phyloP scores from a whole-genome alignment of 2,113 vertebrate species.

The Hypomesus transpacificus region DNA sequence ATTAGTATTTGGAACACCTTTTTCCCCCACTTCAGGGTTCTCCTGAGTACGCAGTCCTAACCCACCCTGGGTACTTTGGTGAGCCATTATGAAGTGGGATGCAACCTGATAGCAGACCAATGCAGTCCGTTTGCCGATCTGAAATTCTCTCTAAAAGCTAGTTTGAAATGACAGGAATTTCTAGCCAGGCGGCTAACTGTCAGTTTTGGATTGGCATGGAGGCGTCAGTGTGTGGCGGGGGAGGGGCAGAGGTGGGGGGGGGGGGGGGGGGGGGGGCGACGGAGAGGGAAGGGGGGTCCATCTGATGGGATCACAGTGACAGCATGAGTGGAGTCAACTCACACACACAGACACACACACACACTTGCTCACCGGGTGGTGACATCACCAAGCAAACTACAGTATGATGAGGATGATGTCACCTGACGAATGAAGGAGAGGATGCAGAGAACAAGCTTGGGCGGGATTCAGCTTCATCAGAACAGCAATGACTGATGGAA shows the following conservation, averaged over 20 bases:
- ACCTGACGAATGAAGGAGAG: not conserved
- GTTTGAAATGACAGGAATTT: not conserved
- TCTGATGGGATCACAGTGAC: not conserved
- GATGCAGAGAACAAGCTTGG: too few relatives aligned
- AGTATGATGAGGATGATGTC: not conserved
- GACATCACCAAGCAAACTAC: not conserved
- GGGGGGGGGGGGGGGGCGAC: not conserved
- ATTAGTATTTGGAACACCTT: not conserved
- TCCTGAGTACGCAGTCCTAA: not conserved
- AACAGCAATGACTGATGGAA: not conserved
- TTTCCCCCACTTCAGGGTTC: not conserved
- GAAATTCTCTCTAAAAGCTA: not conserved
- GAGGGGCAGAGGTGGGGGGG: not conserved
- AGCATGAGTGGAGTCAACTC: too few relatives aligned
- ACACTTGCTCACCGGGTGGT: not conserved
- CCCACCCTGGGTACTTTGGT: not conserved
- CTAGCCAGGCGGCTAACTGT: constrained; percentile 1
- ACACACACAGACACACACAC: too few relatives aligned
- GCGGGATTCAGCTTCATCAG: too few relatives aligned
- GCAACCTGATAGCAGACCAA: not conserved
- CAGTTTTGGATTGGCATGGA: not conserved
- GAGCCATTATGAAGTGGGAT: not conserved
- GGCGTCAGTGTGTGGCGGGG: not conserved
- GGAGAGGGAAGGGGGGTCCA: not conserved
- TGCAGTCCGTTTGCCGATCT: not conserved